Evolutionary conservation across 2,797 vertebrate genomes (phyloP).

Genomic region (Myripristis murdjan): DNA sequence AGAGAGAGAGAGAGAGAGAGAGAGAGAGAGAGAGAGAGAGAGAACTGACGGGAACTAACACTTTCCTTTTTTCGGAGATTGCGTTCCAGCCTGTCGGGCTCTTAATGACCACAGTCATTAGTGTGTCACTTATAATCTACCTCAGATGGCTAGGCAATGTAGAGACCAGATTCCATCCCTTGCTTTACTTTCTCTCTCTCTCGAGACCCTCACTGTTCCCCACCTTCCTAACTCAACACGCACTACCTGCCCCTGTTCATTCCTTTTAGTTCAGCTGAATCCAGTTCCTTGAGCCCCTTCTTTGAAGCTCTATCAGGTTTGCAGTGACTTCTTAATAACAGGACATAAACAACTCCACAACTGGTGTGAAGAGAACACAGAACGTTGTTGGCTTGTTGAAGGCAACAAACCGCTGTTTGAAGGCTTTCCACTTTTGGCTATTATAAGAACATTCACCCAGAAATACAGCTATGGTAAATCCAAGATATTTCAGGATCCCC

Average conservation of each 20-base stretch:
- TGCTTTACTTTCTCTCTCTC: slow-evolving; percentile 17
- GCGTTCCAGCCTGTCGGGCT: slow-evolving; percentile 63
- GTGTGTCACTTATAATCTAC: slow-evolving; percentile 78
- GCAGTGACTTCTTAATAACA: slow-evolving; percentile 11
- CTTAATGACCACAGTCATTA: slow-evolving; percentile 68
- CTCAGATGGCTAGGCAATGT: slow-evolving; percentile 48
- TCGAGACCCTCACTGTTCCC: not conserved
- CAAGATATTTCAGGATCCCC: slow-evolving; percentile 53
- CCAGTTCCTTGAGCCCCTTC: slow-evolving; percentile 4
- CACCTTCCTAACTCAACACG: no score
- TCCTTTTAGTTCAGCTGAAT: not conserved
- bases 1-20: slow-evolving; percentile 27
- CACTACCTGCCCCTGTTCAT: no score
- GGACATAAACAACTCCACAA: slow-evolving; percentile 34
- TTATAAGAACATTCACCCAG: slow-evolving; percentile 31
- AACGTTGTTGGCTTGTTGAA: not conserved
- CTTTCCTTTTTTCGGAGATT: slow-evolving; percentile 45
- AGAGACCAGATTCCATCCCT: slow-evolving; percentile 14
- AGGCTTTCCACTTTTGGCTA: slow-evolving; percentile 35
- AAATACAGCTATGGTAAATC: slow-evolving; percentile 29
- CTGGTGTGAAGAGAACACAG: slow-evolving; percentile 27
- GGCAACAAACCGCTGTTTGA: slow-evolving; percentile 17
- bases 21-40: slow-evolving; percentile 15
- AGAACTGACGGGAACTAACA: slow-evolving; percentile 32
- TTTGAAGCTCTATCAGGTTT: slow-evolving; percentile 12